Conservation (phyloP, 2,113 vertebrate species). For the Callaeas wilsoni region DNA sequence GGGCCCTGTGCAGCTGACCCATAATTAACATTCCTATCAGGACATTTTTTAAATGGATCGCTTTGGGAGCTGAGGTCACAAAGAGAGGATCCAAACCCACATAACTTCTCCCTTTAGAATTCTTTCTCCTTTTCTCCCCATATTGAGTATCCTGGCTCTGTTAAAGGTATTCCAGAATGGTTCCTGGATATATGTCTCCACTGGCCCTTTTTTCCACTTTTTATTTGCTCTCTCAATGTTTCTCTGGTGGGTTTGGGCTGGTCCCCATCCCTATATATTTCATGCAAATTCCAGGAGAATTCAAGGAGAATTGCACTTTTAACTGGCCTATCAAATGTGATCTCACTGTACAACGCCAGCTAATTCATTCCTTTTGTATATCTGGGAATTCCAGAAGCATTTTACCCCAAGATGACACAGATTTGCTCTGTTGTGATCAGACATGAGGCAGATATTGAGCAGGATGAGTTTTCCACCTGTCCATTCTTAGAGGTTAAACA, state of each 20-base stretch:
- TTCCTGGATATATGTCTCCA: background rate
- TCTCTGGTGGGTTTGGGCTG: rapidly evolving
- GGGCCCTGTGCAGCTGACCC: background rate
- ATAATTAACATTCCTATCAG: background rate
- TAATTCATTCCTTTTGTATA: background rate
- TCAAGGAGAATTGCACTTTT: background rate
- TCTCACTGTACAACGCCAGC: background rate
- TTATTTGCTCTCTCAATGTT: background rate
- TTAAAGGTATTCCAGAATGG: background rate
- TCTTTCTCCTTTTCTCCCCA: background rate
- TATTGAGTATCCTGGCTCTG: background rate
- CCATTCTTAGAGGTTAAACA: background rate
- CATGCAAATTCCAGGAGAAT: background rate
- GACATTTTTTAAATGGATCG: background rate
- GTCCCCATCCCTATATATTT: background rate
- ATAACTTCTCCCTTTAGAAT: background rate
- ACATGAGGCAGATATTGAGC: background rate
- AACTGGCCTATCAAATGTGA: background rate
- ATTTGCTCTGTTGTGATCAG: background rate
- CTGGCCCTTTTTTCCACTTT: background rate
- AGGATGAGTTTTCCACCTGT: background rate
- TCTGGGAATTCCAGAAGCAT: background rate
- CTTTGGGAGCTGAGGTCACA: background rate
- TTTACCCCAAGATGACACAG: background rate
- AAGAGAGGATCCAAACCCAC: background rate